Evolutionary conservation across 2,888 invertebrate species (phyloP), one percentile per base, ranked within the genome.

Genomic region (Standfussiana lucernea): DNA sequence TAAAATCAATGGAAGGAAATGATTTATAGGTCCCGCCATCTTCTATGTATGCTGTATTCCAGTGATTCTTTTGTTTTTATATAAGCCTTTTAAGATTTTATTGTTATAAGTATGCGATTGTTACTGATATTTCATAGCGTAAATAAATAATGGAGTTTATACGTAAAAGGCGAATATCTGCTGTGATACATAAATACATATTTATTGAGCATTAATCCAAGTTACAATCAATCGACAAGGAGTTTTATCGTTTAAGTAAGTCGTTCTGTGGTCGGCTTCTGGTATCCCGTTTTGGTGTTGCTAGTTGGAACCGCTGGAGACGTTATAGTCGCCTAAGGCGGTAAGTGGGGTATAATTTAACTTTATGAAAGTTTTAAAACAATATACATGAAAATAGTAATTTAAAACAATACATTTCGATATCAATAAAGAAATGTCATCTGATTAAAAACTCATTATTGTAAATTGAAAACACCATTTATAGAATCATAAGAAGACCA

Each of bases 171-270:
- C 70, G 65, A 37, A 70, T 18, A 3, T 21, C 24, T 40, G 59
- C 28, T 35, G 35, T 15, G n/a, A 66, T 80, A 83, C 80, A 76
- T 80, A 65, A 69, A 80, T 76, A 80, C 28, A 84, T 80, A 56
- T 78, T 61, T 56, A 80, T 78, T 67, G 70, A 24, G 15, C 45
- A 72, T 64, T 47, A 61, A 65, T 83, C 24, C 37, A 37, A 70
- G 32, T 53, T 45, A 50, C 21, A 59, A 69, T 66, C 78, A 53
- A 64, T 47, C 15, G 10, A 15, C 40, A 45, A 45, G 15, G 18
- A 42, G n/a, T 53, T 77, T 77, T 62, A 76, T 53, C 15, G 45
- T 40, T 53, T 18, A 35, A 62, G 83, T 82, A 66, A 75, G 76
- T 82, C 11, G 21, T 65, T 56, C 32, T 66, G 45, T 40, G 64